Evolutionary conservation across 2,797 vertebrate species (phyloP), one percentile per base, ranked within the genome.

Genomic region (Poeciliopsis paucimaculata): DNA sequence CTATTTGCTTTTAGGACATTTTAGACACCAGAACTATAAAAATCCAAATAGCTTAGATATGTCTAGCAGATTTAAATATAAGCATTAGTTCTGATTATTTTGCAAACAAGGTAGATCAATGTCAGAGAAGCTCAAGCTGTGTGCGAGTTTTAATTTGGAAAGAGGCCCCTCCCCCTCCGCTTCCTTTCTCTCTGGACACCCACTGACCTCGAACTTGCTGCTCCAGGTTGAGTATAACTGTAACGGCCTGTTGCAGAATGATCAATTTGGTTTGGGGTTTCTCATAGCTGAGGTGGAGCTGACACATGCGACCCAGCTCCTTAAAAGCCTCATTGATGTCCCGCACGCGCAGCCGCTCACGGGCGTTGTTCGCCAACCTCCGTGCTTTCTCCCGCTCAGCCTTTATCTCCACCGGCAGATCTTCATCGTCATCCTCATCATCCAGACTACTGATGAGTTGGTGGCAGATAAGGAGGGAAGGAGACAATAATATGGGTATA

Each of bases 251-350:
- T 96, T 99, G 98, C 94, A 99, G 97, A 93, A 99, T 96, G 95
- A 97, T 96, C 93, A 99, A 97, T 97, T 99, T 99, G 97, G 98
- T 99, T 97, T 99, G 98, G 34, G 97, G 97, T 97, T 99, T 99
- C 96, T 99, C 98, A 94, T 97, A 96, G 97, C 96, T 98, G 93
- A 99, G 94, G 95, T 99, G 98, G 88, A 99, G 97, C 94, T 99
- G 98, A 95, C 97, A 98, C 98, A 99, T 99, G 94, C 96, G 97
- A 91, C 98, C 98, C 93, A 99, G 97, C 96, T 99, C 98, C 92
- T 99, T 99, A 97, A 99, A 99, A 93, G 97, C 98, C 97, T 97
- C 97, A 95, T 99, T 99, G 98, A 99, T 99, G 97, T 99, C 98
- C 71, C 98, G 97, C 87, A 99, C 98, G 49, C 98, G 97, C 88